A percentile compares a stretch with the other conserved stretches of the same genome.
These are phyloP conservation scores for Caerostris extrusa DNA, from an alignment of 1,140 invertebrate species.

Conservation along the genomic window DNA sequence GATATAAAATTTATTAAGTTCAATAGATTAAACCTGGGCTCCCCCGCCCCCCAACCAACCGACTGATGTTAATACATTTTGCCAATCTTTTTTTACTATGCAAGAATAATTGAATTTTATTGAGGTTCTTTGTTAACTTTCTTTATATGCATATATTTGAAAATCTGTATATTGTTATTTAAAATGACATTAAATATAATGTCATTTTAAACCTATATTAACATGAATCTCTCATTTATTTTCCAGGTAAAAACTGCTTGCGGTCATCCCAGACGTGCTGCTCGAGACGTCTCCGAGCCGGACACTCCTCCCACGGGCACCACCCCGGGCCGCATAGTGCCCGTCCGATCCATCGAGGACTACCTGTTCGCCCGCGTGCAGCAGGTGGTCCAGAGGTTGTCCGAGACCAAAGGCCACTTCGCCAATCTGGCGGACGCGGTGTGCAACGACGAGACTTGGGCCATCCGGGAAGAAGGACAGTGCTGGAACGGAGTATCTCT, in stretches of 20 bases:
- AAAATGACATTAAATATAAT: neutral
- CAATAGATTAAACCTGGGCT: too few species aligned
- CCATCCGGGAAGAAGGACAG: conserved; percentile 80
- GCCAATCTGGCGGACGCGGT: conserved; percentile 86
- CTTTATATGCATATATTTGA: too few species aligned
- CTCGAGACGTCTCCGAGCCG: conserved; percentile 48
- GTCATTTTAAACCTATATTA: neutral
- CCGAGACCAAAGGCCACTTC: conserved; percentile 87
- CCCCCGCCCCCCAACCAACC: too few species aligned
- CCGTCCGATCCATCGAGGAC: conserved; percentile 58
- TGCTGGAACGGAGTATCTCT: conserved; percentile 80
- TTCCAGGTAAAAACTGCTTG: conserved; percentile 76
- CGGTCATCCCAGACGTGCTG: conserved; percentile 77
- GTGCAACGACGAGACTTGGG: conserved; percentile 85
- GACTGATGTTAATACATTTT: too few species aligned
- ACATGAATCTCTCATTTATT: neutral
- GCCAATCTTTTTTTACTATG: too few species aligned
- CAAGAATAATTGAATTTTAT: too few species aligned
- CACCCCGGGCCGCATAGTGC: conserved; percentile 34
- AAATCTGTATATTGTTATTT: too few species aligned
- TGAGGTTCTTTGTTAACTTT: too few species aligned
- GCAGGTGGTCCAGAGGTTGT: conserved; percentile 86
- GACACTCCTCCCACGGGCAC: neutral
- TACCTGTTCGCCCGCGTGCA: conserved; percentile 83
- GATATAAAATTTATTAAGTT: too few species aligned